Base-by-base conservation (phyloP, 2,888 invertebrate species). In the Amiota mariae region DNA sequence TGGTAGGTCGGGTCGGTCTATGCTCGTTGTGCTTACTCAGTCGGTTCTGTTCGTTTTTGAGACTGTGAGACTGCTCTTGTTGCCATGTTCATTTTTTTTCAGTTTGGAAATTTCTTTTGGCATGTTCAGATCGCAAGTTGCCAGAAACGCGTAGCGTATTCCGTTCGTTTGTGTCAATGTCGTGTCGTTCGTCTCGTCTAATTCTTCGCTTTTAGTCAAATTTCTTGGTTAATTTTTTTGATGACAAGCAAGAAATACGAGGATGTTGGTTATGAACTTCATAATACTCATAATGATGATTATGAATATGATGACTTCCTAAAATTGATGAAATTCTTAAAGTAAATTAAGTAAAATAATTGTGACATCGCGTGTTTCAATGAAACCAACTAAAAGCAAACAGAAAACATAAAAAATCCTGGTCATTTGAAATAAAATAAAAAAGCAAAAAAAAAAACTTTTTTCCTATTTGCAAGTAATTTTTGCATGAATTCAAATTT, bases 71-170 rank as follows among this genome's bases (percentile, higher is more conserved):
- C 10, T 9, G 20, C 8, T 63, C 54, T 51, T n/a, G 54, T 51
- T 51, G 24, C 56, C 76, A 18, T 24, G 18, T 74, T 74, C 72
- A 72, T 73, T 75, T 76, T 74, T 47, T 67, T 56, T 49, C 81
- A 87, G 86, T 87, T 80, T 86, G 81, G 84, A 87, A 85, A 86
- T 85, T 87, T 85, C 88, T 82, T 87, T 87, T 86, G 88, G 80
- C 80, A 80, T 76, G 86, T 79, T 81, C 81, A 82, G 80, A 76
- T 80, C 80, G 75, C 36, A 46, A 18, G 78, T 82, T 78, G 81
- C 18, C 49, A 10, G n/a, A 18, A 48, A n/a, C 47, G 47, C 15
- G 15, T 70, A 76, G 71, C 59, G 78, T 78, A 64, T 73, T 59
- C 72, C 73, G 75, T 71, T 72, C 73, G 75, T 71, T 72, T 57